Evolutionary conservation across 2,797 vertebrate genomes (phyloP).

Genomic region (Xenentodon cancila): DNA sequence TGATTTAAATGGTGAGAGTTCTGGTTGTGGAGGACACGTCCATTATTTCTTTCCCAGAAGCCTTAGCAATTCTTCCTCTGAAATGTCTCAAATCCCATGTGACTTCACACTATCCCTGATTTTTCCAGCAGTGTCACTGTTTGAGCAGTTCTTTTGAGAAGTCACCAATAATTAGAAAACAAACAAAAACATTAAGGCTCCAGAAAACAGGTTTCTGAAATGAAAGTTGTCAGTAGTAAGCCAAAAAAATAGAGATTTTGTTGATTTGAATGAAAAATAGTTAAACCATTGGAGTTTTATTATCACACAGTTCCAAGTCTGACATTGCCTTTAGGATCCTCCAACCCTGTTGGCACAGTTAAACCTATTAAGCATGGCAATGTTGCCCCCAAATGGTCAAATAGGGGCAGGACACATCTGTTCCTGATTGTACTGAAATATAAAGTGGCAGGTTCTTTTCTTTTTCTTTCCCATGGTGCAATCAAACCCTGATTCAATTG

Average conservation of each 20-base stretch:
- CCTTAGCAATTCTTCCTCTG: slow-evolving; percentile 74
- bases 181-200: slow-evolving; percentile 76
- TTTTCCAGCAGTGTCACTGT: slow-evolving; percentile 82
- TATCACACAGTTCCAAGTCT: slow-evolving; percentile 76
- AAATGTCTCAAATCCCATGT: slow-evolving; percentile 79
- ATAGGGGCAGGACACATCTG: slow-evolving; percentile 74
- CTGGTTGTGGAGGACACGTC: slow-evolving; percentile 72
- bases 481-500: slow-evolving; percentile 81
- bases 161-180: slow-evolving; percentile 76
- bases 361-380: slow-evolving; percentile 79
- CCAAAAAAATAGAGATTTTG: slow-evolving; percentile 79
- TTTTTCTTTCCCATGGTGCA: slow-evolving; percentile 64
- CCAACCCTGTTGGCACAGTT: slow-evolving; percentile 81
- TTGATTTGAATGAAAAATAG: slow-evolving; percentile 83
- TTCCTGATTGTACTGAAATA: slow-evolving; percentile 82
- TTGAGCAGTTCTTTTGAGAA: slow-evolving; percentile 77
- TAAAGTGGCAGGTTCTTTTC: slow-evolving; percentile 78
- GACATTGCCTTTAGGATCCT: slow-evolving; percentile 77
- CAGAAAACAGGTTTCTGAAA: slow-evolving; percentile 80
- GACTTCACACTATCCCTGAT: slow-evolving; percentile 83
- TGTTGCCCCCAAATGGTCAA: slow-evolving; percentile 78
- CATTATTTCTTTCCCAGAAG: slow-evolving; percentile 74
- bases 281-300: slow-evolving; percentile 79
- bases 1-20: slow-evolving; percentile 72
- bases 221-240: slow-evolving; percentile 83